Evolutionary conservation across 1,140 invertebrate species (phyloP), one percentile per base, ranked within the genome.

Genomic region (Trichonephila clavipes): DNA sequence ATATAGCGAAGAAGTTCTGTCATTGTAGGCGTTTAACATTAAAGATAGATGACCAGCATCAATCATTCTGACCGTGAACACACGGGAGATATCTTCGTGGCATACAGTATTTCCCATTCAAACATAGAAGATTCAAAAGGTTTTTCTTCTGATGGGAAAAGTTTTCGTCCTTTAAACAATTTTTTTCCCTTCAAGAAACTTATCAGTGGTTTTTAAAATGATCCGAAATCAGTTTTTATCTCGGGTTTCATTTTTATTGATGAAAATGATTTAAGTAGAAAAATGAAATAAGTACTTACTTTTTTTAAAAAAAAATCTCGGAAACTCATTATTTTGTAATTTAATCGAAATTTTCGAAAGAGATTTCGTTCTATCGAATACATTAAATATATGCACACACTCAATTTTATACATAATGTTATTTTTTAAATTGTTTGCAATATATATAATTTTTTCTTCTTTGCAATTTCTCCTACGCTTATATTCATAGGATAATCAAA

Each of bases 41-140:
- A 90, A 90, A 82, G 89, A 90, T 90, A 82, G 72, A 90, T 90
- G 89, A 82, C 58, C 58, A 16, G 58, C 89, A 90, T 90, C 69
- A 82, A 90, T 90, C 89, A 90, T 83, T 58, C 34, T 90, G 72
- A 90, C 72, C 89, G 21, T 69, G 72, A 90, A 62, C 89, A 90
- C 24, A 90, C 59, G 89, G 58, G 72, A 72, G 51, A 90, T 90
- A 28, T 82, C 77, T 90, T 90, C 12, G 18, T 69, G 18, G 10
- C 44, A 16, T 85, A 85, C 86, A 88, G 61, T 16, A 51, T 88
- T 88, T 59, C 86, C 58, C 34, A 66, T 88, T 88, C 58, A 51
- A 19, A 40, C 24, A 66, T 40, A 64, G 62, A 88, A 21, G 62
- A 64, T 88, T 66, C 59, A 34, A 88, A 66, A 66, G 40, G 18